Evolutionary conservation across 2,888 invertebrate species (phyloP).

Genomic region (Epistrophe eligans): DNA sequence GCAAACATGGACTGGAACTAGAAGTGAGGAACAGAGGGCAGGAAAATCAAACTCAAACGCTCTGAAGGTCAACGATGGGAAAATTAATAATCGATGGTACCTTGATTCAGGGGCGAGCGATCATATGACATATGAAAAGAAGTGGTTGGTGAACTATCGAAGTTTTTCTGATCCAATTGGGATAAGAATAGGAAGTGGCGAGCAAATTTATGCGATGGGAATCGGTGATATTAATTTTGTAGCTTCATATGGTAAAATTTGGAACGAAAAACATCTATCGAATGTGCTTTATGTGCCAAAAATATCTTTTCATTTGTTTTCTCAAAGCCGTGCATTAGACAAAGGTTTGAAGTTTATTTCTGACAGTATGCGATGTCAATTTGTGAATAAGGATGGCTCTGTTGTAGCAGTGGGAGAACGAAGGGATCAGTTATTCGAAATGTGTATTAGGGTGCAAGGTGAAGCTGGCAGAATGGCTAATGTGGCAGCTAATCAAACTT

Average conservation of each 20-base stretch:
- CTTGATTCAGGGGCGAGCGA: background rate
- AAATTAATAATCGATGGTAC: background rate
- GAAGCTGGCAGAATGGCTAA: background rate
- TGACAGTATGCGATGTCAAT: background rate
- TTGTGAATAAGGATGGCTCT: background rate
- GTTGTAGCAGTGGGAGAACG: background rate
- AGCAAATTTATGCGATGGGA: conserved; percentile 1
- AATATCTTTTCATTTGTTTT: background rate
- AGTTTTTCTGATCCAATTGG: conserved; percentile 6
- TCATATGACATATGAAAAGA: conserved; percentile 18
- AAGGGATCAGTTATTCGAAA: background rate
- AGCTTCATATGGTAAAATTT: background rate
- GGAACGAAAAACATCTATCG: background rate
- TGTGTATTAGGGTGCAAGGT: background rate
- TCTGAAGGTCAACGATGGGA: too few relatives aligned
- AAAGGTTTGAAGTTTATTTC: too few relatives aligned
- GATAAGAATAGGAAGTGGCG: conserved; percentile 3
- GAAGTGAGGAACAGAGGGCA: too few relatives aligned
- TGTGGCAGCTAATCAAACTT: background rate
- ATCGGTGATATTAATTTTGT: background rate
- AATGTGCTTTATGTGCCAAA: background rate
- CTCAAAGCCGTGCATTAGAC: too few relatives aligned
- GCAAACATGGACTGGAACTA: too few relatives aligned
- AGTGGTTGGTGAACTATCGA: background rate
- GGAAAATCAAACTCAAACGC: too few relatives aligned